Percentiles rank a stretch among this genome's conserved stretches.
phyloP scores from a whole-genome alignment of 2,888 invertebrate species.

The Leuctra nigra region DNA sequence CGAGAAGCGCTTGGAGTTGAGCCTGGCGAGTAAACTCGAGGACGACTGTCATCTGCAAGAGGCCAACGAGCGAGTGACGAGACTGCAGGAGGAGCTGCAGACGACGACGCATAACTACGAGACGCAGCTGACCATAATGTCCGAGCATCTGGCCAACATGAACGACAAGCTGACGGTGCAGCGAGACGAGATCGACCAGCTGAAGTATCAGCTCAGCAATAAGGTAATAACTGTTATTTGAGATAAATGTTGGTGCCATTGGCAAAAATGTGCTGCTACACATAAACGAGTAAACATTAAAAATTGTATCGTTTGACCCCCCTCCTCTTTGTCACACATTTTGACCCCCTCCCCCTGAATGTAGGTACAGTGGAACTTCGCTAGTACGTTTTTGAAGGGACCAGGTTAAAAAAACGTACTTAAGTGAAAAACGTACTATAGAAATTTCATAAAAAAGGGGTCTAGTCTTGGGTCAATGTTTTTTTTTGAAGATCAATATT shows the following conservation, averaged over 20 bases:
- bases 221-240: too few relatives aligned
- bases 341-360: too few relatives aligned
- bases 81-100: slow-evolving; percentile 60
- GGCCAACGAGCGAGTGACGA: slow-evolving; percentile 41
- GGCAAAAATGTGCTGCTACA: too few relatives aligned
- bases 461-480: too few relatives aligned
- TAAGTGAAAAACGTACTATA: too few relatives aligned
- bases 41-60: slow-evolving; percentile 48
- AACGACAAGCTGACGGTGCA: slow-evolving; percentile 80
- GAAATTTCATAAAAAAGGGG: too few relatives aligned
- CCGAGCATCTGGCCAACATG: slow-evolving; percentile 68
- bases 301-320: neutral
- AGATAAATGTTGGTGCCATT: too few relatives aligned
- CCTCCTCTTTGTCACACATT: neutral
- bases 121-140: slow-evolving; percentile 65
- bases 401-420: too few relatives aligned
- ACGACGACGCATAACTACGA: slow-evolving; percentile 59
- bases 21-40: slow-evolving; percentile 46
- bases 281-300: too few relatives aligned
- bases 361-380: too few relatives aligned
- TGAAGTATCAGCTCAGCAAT: slow-evolving; percentile 52
- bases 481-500: too few relatives aligned
- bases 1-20: slow-evolving; percentile 49
- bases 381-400: too few relatives aligned
- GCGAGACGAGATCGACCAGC: slow-evolving; percentile 68